Evolutionary conservation across 1,140 invertebrate genomes (phyloP).

Genomic region (Drosophila repleta): DNA sequence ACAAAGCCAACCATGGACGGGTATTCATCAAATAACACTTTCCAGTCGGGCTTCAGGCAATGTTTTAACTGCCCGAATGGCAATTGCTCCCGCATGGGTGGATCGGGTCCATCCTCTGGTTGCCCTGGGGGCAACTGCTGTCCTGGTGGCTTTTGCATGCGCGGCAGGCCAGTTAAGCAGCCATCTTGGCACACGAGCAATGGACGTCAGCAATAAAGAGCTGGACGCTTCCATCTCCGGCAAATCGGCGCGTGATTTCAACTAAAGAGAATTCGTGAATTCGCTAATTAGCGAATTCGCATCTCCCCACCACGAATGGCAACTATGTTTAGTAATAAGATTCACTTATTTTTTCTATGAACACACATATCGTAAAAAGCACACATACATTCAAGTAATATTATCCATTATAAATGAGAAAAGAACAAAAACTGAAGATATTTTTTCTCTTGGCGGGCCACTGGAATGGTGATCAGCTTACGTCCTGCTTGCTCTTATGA

Average conservation of each 20-base stretch:
- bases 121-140: slow-evolving; percentile 41
- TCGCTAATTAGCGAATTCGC: not conserved
- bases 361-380: no score
- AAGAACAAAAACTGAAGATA: no score
- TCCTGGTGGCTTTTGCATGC: slow-evolving; percentile 32
- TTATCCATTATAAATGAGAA: no score
- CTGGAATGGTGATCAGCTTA: no score
- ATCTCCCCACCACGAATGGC: slow-evolving; percentile 6
- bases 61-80: slow-evolving; percentile 41
- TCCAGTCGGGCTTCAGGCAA: not conserved
- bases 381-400: no score
- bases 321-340: not conserved
- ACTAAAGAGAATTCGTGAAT: not conserved
- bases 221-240: slow-evolving; percentile 13
- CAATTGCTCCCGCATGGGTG: slow-evolving; percentile 18
- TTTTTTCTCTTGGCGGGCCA: no score
- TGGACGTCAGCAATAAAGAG: slow-evolving; percentile 46
- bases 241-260: slow-evolving; percentile 27
- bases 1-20: slow-evolving; percentile 45
- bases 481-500: no score
- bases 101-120: not conserved
- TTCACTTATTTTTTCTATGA: not conserved
- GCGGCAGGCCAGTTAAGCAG: not conserved
- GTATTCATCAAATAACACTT: not conserved
- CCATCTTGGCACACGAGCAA: slow-evolving; percentile 7